phyloP scores from a whole-genome alignment of 1,140 invertebrate genomes.

The Lithobius niger region DNA sequence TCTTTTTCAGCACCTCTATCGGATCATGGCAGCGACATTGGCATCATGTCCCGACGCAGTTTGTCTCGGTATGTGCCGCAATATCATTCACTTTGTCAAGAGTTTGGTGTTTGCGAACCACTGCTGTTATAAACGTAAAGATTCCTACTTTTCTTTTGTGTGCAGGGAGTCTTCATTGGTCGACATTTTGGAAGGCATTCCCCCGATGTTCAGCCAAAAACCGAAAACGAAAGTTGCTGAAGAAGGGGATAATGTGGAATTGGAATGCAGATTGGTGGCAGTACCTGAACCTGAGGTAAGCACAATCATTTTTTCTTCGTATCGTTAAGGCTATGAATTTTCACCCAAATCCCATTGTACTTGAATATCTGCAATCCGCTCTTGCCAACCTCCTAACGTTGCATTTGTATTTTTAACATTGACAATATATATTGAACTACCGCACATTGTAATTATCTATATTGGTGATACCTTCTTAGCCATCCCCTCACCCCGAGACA shows the following conservation, averaged over 20 bases:
- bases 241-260: conserved; percentile 58
- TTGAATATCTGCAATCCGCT: too few species aligned
- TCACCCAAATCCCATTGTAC: too few species aligned
- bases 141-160: background rate
- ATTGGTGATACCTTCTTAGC: too few species aligned
- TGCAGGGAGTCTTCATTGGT: conserved; percentile 70
- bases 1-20: conserved; percentile 50
- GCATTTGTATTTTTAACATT: too few species aligned
- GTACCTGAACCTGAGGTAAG: conserved; percentile 68
- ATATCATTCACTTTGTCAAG: background rate
- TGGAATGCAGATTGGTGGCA: conserved; percentile 73
- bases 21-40: conserved; percentile 72
- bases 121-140: background rate
- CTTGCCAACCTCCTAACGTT: too few species aligned
- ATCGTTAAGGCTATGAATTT: too few species aligned
- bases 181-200: conserved; percentile 81
- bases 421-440: too few species aligned
- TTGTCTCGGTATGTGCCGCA: conserved; percentile 45
- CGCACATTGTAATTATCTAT: too few species aligned
- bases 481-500: too few species aligned
- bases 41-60: conserved; percentile 58
- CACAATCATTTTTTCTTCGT: too few species aligned
- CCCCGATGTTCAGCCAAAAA: conserved; percentile 78
- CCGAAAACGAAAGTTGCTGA: conserved; percentile 69
- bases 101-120: background rate